Conservation (phyloP, 1,140 invertebrate genomes). For the Matsumurasca onukii region DNA sequence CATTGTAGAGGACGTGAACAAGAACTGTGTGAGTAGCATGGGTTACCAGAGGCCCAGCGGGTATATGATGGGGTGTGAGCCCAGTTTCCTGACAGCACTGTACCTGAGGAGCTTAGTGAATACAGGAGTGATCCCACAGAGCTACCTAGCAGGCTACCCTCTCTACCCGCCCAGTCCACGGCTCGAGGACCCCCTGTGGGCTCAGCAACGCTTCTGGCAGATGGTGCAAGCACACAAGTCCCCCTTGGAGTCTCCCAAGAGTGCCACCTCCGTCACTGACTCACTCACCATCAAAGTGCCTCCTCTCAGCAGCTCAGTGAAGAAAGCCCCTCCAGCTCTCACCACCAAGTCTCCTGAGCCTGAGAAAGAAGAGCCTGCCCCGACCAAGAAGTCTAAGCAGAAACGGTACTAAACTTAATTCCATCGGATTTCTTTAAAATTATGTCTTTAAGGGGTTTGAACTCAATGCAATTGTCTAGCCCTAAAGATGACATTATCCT, state of each 20-base stretch:
- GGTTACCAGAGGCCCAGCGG: neutral
- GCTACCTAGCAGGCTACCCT: neutral
- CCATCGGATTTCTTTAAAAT: constrained; percentile 24
- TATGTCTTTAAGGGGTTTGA: too few species aligned
- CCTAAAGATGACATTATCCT: too few species aligned
- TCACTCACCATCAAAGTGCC: constrained; percentile 32
- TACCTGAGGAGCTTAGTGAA: constrained; percentile 59
- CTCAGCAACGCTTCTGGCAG: constrained; percentile 53
- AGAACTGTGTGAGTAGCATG: constrained; percentile 31
- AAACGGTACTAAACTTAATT: constrained; percentile 28
- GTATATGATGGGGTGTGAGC: constrained; percentile 46
- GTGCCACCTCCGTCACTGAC: constrained; percentile 16
- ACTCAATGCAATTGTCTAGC: too few species aligned
- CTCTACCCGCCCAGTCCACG: neutral
- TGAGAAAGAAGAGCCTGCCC: neutral
- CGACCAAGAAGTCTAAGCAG: constrained; percentile 18
- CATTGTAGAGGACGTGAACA: constrained; percentile 41
- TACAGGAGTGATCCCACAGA: constrained; percentile 19
- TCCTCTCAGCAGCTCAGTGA: neutral
- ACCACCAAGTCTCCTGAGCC: neutral
- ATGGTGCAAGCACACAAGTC: constrained; percentile 34
- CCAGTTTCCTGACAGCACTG: constrained; percentile 59
- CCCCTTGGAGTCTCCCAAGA: neutral
- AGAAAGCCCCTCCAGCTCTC: neutral
- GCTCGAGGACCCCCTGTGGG: constrained; percentile 33